These are phyloP conservation scores for Eumerus sabulonum DNA, from an alignment of 2,888 invertebrate genomes.

Conservation along the genomic window DNA sequence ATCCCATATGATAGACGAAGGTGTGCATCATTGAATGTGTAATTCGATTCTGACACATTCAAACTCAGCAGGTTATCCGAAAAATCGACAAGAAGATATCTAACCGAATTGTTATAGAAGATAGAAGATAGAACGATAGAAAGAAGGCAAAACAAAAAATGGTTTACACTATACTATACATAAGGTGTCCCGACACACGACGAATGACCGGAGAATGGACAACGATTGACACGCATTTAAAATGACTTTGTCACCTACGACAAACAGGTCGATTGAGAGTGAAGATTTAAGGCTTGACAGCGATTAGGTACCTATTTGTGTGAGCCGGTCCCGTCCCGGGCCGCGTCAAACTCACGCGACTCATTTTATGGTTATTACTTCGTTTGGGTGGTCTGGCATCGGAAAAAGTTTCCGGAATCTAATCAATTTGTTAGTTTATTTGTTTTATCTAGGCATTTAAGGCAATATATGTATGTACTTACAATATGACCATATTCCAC, in stretches of 20 bases:
- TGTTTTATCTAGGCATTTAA: background rate
- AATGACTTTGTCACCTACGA: slow-evolving; percentile 67
- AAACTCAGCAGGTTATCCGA: slow-evolving; percentile 63
- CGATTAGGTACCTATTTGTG: slow-evolving; percentile 46
- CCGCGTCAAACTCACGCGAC: slow-evolving; percentile 54
- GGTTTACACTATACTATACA: slow-evolving; percentile 60
- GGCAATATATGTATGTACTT: too few species aligned
- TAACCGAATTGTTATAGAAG: slow-evolving; percentile 16
- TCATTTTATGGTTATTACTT: slow-evolving; percentile 64
- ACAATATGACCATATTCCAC: slow-evolving; percentile 63
- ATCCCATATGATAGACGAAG: background rate
- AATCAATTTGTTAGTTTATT: slow-evolving; percentile 3
- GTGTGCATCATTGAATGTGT: slow-evolving; percentile 36
- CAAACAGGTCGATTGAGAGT: slow-evolving; percentile 30
- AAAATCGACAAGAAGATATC: slow-evolving; percentile 38
- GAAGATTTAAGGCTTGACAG: slow-evolving; percentile 52
- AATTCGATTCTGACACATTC: slow-evolving; percentile 60
- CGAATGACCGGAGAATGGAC: slow-evolving; percentile 27
- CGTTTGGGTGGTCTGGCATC: slow-evolving; percentile 63
- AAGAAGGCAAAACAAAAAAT: too few species aligned
- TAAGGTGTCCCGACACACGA: slow-evolving; percentile 34
- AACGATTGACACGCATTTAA: slow-evolving; percentile 61
- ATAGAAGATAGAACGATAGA: too few species aligned
- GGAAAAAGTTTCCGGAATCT: background rate
- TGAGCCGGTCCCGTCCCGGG: too few species aligned